Evolutionary conservation across 2,888 invertebrate species (phyloP).

Genomic region (Sceliomorpha sp.): DNA sequence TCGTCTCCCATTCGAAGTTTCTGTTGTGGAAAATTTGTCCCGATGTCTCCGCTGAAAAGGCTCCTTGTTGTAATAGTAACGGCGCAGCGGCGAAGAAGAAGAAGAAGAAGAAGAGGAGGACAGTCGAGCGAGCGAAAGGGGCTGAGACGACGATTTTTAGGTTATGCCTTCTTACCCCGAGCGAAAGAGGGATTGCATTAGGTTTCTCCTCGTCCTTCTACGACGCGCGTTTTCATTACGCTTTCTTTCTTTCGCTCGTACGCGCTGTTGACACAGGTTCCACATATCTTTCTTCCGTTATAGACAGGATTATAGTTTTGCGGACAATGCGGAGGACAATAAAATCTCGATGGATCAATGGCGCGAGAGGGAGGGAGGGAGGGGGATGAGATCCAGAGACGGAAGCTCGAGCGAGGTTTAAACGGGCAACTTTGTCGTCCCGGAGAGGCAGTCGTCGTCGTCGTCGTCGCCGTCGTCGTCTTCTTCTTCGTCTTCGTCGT

Average conservation of each 20-base stretch:
- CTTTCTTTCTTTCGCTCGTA: constrained; percentile 9
- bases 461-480: no score
- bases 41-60: constrained; percentile 64
- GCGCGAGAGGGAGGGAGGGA: constrained; percentile 25
- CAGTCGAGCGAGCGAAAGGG: constrained; percentile 5
- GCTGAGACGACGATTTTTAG: constrained; percentile 50
- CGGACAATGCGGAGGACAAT: constrained; percentile 76
- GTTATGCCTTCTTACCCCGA: constrained; percentile 26
- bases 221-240: constrained; percentile 17
- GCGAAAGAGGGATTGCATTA: constrained; percentile 23
- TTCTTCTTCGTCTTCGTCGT: no score
- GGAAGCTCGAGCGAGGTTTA: constrained; percentile 37
- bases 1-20: constrained; percentile 74
- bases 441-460: constrained; percentile 58
- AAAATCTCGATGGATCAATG: constrained; percentile 64
- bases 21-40: constrained; percentile 79
- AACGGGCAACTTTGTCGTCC: constrained; percentile 41
- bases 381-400: no score
- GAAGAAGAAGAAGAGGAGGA: constrained; percentile 8
- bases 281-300: constrained; percentile 57
- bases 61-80: no score
- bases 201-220: constrained; percentile 34
- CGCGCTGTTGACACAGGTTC: constrained; percentile 53
- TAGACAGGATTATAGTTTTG: constrained; percentile 72
- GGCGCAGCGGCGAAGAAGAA: no score